Conservation (phyloP, 64 coral and sea anemone genomes). For the Astreopora myriophthalma region DNA sequence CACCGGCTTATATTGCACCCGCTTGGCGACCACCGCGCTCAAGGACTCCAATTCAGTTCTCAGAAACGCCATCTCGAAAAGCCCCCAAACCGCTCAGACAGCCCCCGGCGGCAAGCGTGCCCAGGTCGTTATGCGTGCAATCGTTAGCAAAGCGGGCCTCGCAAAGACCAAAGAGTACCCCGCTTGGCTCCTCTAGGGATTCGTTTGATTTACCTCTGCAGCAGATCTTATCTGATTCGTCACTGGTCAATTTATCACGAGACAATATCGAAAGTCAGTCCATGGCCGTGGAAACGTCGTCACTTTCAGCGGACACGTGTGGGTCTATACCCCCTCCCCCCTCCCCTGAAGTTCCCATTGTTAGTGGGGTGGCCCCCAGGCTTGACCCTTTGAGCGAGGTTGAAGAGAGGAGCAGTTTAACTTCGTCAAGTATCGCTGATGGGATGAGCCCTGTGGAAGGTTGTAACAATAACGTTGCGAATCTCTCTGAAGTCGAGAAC, state of each 20-base stretch:
- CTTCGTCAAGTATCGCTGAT: slow-evolving; percentile 45
- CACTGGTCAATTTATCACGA: neutral
- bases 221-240: slow-evolving; percentile 75
- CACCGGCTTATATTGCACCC: slow-evolving; percentile 40
- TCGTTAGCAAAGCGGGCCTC: neutral
- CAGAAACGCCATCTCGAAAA: slow-evolving; percentile 68
- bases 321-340: slow-evolving; percentile 83
- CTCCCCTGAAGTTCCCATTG: slow-evolving; percentile 62
- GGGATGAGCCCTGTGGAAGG: neutral
- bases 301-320: neutral
- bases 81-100: slow-evolving; percentile 76
- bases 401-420: slow-evolving; percentile 81
- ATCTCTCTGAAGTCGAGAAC: neutral
- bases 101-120: slow-evolving; percentile 69
- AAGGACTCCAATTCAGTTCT: slow-evolving; percentile 84
- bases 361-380: neutral
- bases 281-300: neutral
- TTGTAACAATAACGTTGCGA: neutral
- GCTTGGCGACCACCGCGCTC: slow-evolving; percentile 80
- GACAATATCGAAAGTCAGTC: neutral
- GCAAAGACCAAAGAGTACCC: slow-evolving; percentile 77
- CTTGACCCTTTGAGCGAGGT: slow-evolving; percentile 85
- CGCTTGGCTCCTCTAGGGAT: slow-evolving; percentile 23
- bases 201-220: slow-evolving; percentile 13
- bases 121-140: slow-evolving; percentile 72